phyloP scores from a whole-genome alignment of 2,888 invertebrate species.

The Pardosa pseudoannulata region DNA sequence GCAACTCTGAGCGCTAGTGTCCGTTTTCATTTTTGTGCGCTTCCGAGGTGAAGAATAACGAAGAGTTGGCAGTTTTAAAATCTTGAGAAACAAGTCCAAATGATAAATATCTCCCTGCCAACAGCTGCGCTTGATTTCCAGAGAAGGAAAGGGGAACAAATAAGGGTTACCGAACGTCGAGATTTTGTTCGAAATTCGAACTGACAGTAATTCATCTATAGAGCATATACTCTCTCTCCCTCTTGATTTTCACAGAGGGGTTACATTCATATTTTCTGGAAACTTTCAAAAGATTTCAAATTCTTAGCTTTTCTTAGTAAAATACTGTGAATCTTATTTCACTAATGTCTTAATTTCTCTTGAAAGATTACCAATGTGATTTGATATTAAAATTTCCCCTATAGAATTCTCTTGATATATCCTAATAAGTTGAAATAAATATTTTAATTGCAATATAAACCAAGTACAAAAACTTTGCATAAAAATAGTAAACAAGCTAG shows the following conservation, averaged over 20 bases:
- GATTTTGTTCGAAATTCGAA: background rate
- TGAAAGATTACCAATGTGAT: too few relatives aligned
- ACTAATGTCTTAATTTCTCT: too few relatives aligned
- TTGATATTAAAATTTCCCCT: too few relatives aligned
- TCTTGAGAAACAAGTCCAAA: conserved; percentile 53
- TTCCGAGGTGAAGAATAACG: conserved; percentile 56
- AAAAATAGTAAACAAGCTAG: too few relatives aligned
- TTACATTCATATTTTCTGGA: background rate
- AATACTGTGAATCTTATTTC: too few relatives aligned
- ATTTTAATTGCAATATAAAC: too few relatives aligned
- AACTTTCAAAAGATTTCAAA: too few relatives aligned
- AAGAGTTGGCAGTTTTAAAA: conserved; percentile 64
- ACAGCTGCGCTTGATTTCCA: conserved; percentile 53
- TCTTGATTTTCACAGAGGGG: background rate
- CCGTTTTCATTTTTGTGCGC: conserved; percentile 58
- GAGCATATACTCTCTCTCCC: too few relatives aligned
- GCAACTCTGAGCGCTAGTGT: conserved; percentile 65
- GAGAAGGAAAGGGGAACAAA: conserved; percentile 11
- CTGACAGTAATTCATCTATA: background rate
- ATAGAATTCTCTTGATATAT: too few relatives aligned
- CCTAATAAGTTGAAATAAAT: too few relatives aligned
- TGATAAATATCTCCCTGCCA: conserved; percentile 51
- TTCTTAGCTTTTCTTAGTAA: too few relatives aligned
- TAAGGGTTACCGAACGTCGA: background rate
- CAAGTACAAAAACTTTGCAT: too few relatives aligned